Evolutionary conservation across 2,113 vertebrate species (phyloP), one percentile per base, ranked within the genome.

Genomic region (Toxotes jaculatrix): DNA sequence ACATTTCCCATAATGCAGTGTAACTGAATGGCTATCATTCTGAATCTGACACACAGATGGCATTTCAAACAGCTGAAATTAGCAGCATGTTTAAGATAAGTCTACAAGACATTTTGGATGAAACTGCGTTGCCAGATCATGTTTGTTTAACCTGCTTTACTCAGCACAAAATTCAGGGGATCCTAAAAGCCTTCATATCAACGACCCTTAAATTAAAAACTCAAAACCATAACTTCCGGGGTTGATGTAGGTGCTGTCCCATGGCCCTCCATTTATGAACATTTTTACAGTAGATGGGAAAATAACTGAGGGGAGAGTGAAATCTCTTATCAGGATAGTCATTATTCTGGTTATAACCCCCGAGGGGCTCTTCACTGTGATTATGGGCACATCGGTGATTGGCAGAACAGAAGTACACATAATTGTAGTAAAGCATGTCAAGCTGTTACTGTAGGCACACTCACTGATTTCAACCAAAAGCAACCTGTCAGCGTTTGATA

Each of bases 311-410:
- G 51, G 43, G 43, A 67, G 53, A 77, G 10, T 53, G 14, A 80
- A 49, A 67, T 64, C 69, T 70, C 68, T 60, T 72, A 71, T 78
- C 74, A 62, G 70, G 69, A 78, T 67, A 80, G 83, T 87, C 82
- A 74, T 87, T 88, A 77, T 83, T 79, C 79, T 79, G 76, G 79
- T 84, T 85, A 77, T 34, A 65, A 79, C 60, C 71, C 89, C 81
- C 42, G 16, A 53, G 86, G 65, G 85, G 66, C 59, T 23, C 67
- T 83, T 76, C 71, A 19, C 82, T 84, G 83, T 90, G 86, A 91
- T 89, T 91, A 87, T 84, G 61, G 72, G 67, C n/a, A 17, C 82
- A 76, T 88, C 69, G 66, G 62, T 75, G 89, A 89, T 64, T 86
- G 84, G 81, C 83, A 85, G 78, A 68, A 42, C 40, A 45, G 64